Evolutionary conservation across 2,797 vertebrate genomes (phyloP), one percentile per base, ranked within the genome.

Genomic region (Harpagifer antarcticus): DNA sequence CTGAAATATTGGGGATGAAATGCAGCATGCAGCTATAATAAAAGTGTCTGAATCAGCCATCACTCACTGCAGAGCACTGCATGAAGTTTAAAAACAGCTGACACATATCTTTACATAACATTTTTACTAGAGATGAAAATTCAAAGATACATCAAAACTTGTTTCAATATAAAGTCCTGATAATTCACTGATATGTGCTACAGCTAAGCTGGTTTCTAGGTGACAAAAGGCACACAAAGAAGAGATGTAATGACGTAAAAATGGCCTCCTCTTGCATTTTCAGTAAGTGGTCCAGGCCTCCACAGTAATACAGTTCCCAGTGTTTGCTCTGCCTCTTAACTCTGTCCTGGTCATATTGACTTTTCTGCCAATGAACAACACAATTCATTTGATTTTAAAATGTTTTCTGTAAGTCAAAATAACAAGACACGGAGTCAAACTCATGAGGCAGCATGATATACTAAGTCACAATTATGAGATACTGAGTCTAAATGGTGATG

Each of bases 171-270:
- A 54, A 27, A n/a, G 14, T 75, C 60, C 42, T 56, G n/a, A 72
- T 53, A 27, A 42, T 27, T 56, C 42, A 59, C 59, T 61, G 42
- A 71, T 49, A 65, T 49, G 53, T 62, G 44, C 33, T 72, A 23
- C 50, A 68, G 65, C 27, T 68, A 11, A 55, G 55, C 19, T 19
- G 58, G 61, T 72, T 70, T 70, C 61, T 60, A 50, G 14, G 58
- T 58, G 47, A 80, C 57, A 17, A 20, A 80, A 82, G 74, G 78
- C 84, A 81, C 72, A 67, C 52, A 43, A 37, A 57, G 49, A 67
- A 45, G 49, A 78, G 19, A 72, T 57, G 52, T 31, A 78, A 77
- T 81, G 55, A 10, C 43, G 43, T 68, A 70, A 76, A 77, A 48
- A 57, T 7, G 1, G 50, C 37, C 11, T 57, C 20, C 19, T 64